Evolutionary conservation across 2,113 vertebrate genomes (phyloP).

Genomic region (Pogonocichla stellata): DNA sequence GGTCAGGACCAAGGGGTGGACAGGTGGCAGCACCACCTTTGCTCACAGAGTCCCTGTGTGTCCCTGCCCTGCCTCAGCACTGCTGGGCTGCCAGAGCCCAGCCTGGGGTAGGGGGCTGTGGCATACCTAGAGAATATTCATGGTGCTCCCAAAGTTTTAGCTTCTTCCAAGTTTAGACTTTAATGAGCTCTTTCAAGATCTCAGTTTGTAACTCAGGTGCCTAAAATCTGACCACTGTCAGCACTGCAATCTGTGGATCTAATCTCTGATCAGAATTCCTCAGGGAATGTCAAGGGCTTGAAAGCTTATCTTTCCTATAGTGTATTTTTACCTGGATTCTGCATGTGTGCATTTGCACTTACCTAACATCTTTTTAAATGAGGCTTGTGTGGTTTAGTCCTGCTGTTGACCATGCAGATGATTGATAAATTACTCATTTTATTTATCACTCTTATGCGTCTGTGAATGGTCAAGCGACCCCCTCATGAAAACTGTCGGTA

Average conservation of each 20-base stretch:
- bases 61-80: fast-evolving
- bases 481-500: neutral
- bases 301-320: neutral
- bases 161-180: neutral
- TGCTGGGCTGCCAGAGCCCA: neutral
- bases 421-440: neutral
- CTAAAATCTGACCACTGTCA: neutral
- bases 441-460: neutral
- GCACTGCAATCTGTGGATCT: neutral
- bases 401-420: neutral
- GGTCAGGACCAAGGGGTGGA: too few species aligned
- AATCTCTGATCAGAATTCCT: neutral
- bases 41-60: neutral
- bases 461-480: neutral
- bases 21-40: neutral
- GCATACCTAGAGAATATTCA: neutral
- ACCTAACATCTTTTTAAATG: neutral
- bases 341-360: neutral
- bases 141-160: neutral
- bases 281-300: neutral
- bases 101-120: fast-evolving
- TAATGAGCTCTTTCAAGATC: neutral
- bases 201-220: neutral
- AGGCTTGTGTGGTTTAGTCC: neutral
- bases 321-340: neutral